Conservation (phyloP, 1,140 invertebrate species). For the Phocides pigmalion region DNA sequence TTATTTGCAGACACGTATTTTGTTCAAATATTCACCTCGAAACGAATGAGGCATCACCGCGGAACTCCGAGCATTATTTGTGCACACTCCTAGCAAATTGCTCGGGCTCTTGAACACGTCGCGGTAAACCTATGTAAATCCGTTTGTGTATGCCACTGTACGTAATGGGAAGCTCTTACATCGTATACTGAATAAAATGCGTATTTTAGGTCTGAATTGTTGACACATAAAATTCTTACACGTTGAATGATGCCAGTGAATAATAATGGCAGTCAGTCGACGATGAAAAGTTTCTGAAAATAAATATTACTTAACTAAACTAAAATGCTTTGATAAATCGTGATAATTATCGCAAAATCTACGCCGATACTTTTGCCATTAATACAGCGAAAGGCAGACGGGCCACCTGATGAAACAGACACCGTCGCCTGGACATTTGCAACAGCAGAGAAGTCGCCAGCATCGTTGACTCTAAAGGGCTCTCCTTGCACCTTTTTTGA, state of each 20-base stretch:
- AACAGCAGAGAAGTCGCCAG: too few species aligned
- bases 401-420: too few species aligned
- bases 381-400: too few species aligned
- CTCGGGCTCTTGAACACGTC: conserved; percentile 27
- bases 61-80: conserved; percentile 19
- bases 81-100: conserved; percentile 33
- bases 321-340: too few species aligned
- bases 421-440: too few species aligned
- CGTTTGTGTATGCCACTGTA: conserved; percentile 20
- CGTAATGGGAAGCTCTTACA: conserved; percentile 13
- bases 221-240: not conserved
- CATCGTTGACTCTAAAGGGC: too few species aligned
- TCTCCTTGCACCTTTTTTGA: too few species aligned
- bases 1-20: not conserved
- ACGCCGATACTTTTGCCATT: too few species aligned
- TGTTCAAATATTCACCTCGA: conserved; percentile 3
- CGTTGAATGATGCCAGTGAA: not conserved
- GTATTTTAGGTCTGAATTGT: not conserved
- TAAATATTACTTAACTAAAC: too few species aligned
- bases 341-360: too few species aligned
- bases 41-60: not conserved
- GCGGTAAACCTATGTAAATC: conserved; percentile 37
- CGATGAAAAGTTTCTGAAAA: too few species aligned
- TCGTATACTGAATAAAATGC: conserved; percentile 1
- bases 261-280: too few species aligned